Evolutionary conservation across 2,888 invertebrate genomes (phyloP).

Genomic region (Crocallis elinguaria): DNA sequence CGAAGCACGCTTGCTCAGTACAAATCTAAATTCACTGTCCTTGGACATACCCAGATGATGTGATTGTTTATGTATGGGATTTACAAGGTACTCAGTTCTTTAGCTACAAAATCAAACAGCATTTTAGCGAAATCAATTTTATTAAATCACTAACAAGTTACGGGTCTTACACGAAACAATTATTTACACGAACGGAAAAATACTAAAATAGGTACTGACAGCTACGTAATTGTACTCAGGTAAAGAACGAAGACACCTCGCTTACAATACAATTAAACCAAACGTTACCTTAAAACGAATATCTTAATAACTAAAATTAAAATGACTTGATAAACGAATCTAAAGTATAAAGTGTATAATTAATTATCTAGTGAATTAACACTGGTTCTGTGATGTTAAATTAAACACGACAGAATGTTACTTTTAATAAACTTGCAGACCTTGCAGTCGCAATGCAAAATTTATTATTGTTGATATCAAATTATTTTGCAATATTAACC

Average conservation of each 20-base stretch:
- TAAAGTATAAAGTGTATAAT: slow-evolving; percentile 1
- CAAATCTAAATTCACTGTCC: background rate
- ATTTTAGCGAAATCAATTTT: slow-evolving; percentile 66
- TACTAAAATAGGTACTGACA: slow-evolving; percentile 47
- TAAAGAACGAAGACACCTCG: slow-evolving; percentile 50
- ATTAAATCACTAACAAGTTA: slow-evolving; percentile 69
- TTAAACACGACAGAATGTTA: slow-evolving; percentile 5
- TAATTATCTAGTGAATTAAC: slow-evolving; percentile 5
- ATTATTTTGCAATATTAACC: background rate
- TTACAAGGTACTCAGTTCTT: background rate
- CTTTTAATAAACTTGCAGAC: background rate
- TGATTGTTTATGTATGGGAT: background rate
- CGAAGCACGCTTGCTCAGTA: too few species aligned
- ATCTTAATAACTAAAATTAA: slow-evolving; percentile 28
- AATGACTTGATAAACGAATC: slow-evolving; percentile 19
- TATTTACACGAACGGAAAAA: slow-evolving; percentile 67
- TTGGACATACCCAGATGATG: background rate
- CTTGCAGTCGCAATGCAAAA: too few species aligned
- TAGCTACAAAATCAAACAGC: slow-evolving; percentile 46
- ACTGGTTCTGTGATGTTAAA: slow-evolving; percentile 20
- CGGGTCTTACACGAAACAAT: slow-evolving; percentile 55
- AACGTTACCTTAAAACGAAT: slow-evolving; percentile 49
- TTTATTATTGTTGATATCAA: background rate
- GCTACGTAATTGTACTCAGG: slow-evolving; percentile 69
- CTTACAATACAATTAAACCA: slow-evolving; percentile 56